Conservation (phyloP, 2,113 vertebrate species). For the Coregonus clupeaformis region DNA sequence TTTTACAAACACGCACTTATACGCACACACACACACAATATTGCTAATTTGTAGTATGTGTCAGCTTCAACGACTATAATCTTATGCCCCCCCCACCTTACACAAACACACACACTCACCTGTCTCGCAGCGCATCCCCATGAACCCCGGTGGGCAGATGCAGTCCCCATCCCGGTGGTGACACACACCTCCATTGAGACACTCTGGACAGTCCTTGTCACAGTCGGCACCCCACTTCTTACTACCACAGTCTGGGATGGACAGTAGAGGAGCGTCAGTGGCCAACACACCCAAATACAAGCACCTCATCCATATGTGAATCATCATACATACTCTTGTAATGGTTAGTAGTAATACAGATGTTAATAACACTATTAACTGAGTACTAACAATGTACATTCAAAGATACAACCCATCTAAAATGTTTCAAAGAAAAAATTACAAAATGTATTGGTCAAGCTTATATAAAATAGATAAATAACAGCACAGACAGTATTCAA, state of each 20-base stretch:
- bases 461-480: no score
- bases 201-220: conserved; percentile 86
- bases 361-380: neutral
- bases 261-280: neutral
- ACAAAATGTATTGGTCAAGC: no score
- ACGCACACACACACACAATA: neutral
- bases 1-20: neutral
- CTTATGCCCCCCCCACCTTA: no score
- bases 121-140: conserved; percentile 90
- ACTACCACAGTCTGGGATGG: conserved; percentile 76
- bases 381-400: no score
- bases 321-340: neutral
- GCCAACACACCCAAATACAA: no score
- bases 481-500: no score
- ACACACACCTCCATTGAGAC: conserved; percentile 90
- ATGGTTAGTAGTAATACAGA: neutral
- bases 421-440: no score
- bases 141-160: conserved; percentile 94
- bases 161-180: conserved; percentile 88
- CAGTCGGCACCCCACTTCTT: conserved; percentile 88
- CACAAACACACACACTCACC: conserved; percentile 66
- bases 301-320: neutral
- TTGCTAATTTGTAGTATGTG: no score
- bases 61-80: neutral
- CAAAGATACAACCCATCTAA: no score